A percentile compares a stretch with the other conserved stretches of the same genome.
Evolutionary conservation across 1,140 invertebrate species (phyloP).

Genomic region (Cotesia typhae): DNA sequence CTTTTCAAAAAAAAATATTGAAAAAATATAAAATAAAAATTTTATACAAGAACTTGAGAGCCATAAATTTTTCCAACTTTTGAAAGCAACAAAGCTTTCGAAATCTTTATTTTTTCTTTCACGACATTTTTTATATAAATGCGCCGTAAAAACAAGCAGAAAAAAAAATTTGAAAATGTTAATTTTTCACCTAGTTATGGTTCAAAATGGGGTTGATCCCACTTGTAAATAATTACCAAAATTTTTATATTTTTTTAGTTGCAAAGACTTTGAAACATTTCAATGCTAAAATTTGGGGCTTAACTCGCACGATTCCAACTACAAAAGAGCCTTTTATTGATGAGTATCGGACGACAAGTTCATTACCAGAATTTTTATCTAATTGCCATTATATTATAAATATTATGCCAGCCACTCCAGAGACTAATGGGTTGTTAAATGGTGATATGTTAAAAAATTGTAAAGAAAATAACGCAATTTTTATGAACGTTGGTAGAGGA

Average conservation of each 20-base stretch:
- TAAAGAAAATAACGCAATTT: slow-evolving; percentile 57
- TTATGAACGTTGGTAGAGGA: slow-evolving; percentile 72
- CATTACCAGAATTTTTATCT: slow-evolving; percentile 60
- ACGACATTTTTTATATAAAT: too few species aligned
- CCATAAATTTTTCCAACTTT: too few species aligned
- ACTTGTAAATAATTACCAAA: too few species aligned
- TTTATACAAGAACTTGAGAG: too few species aligned
- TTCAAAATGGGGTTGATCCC: too few species aligned
- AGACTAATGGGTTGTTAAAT: slow-evolving; percentile 66
- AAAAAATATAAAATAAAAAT: too few species aligned
- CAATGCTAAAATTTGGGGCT: slow-evolving; percentile 57
- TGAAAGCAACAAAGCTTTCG: too few species aligned
- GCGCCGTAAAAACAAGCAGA: too few species aligned
- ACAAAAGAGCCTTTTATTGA: slow-evolving; percentile 48
- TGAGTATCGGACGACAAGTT: slow-evolving; percentile 52
- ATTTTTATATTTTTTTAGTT: slow-evolving; percentile 53
- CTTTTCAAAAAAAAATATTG: too few species aligned
- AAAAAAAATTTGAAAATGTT: too few species aligned
- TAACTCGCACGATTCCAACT: slow-evolving; percentile 47
- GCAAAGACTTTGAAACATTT: slow-evolving; percentile 59
- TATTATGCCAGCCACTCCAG: slow-evolving; percentile 67
- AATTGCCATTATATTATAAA: slow-evolving; percentile 70
- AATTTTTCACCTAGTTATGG: too few species aligned
- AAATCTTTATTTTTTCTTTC: too few species aligned
- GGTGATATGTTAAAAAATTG: slow-evolving; percentile 61